Conservation (phyloP, 2,888 invertebrate species). For the Aspidiotus rigidus region DNA sequence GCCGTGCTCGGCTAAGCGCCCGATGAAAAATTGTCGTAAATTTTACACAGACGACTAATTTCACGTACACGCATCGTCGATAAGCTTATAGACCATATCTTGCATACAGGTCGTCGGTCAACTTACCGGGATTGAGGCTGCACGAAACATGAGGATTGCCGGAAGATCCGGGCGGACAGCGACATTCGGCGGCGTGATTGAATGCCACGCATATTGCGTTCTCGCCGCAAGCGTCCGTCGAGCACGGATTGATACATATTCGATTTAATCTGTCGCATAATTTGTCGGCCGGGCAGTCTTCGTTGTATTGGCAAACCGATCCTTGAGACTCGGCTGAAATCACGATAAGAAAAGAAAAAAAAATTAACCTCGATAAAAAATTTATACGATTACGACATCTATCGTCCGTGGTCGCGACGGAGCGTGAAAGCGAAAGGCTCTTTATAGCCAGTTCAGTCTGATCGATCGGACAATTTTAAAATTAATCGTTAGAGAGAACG, state of each 20-base stretch:
- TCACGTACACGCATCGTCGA: too few relatives aligned
- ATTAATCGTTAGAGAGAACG: too few relatives aligned
- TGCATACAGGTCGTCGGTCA: too few relatives aligned
- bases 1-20: too few relatives aligned
- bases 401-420: too few relatives aligned
- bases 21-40: too few relatives aligned
- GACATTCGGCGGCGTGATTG: slow-evolving; percentile 67
- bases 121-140: slow-evolving; percentile 41
- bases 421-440: too few relatives aligned
- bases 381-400: slow-evolving; percentile 13
- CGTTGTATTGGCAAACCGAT: slow-evolving; percentile 76
- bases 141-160: slow-evolving; percentile 73
- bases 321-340: slow-evolving; percentile 46
- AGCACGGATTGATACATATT: slow-evolving; percentile 72
- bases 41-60: too few relatives aligned
- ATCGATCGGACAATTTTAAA: too few relatives aligned
- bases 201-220: slow-evolving; percentile 69
- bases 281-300: slow-evolving; percentile 79
- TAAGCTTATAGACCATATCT: too few relatives aligned
- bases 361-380: not conserved
- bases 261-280: slow-evolving; percentile 75
- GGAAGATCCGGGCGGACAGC: slow-evolving; percentile 60
- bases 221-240: slow-evolving; percentile 68
- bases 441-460: too few relatives aligned
- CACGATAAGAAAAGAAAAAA: slow-evolving; percentile 30